Evolutionary conservation across 2,113 vertebrate species (phyloP), one percentile per base, ranked within the genome.

Genomic region (Pelodiscus sinensis): DNA sequence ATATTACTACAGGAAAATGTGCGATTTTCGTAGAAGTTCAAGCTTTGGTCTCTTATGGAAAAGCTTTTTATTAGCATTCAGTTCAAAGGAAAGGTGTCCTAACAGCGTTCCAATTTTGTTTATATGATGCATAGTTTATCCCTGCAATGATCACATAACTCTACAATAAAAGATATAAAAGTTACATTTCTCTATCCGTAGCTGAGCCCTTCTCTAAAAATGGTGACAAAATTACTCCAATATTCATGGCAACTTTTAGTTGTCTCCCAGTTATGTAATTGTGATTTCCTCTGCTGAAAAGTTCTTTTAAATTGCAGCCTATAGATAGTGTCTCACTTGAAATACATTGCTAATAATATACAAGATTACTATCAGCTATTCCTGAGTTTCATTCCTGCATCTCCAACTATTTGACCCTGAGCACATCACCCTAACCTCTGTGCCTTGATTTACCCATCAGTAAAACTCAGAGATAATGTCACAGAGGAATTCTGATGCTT

Each of bases 51-150:
- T 24, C 38, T 60, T 78, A 75, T 24, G 65, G 8, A 55, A 55
- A 51, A 38, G 8, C 25, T 15, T 71, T n/a, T 57, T n/a, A 44
- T 25, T 68, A 16, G 57, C 29, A 38, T 62, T 50, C 25, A 60
- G 29, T 68, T 68, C 62, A 68, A 19, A 68, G 31, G 62, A 68
- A 68, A n/a, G 15, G 31, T 65, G 62, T n/a, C 31, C 62, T 18
- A 68, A 68, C 62, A n/a, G 16, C 9, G 31, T n/a, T 68, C 62
- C 62, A 68, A 15, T 68, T 68, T 29, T 27, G 60, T 27, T 21
- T 0, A 1, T 3, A 6, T 2, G 1, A 27, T 5, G 88, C 1
- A 62, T 0, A 7, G 58, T 78, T 56, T 35, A 88, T 1, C 6
- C 38, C 56, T 55, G 55, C 31, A 56, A 0, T 29, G 11, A 55